These are phyloP conservation scores for Phylloscopus whistleri DNA, from an alignment of 2,113 vertebrate species.

Conservation along the genomic window DNA sequence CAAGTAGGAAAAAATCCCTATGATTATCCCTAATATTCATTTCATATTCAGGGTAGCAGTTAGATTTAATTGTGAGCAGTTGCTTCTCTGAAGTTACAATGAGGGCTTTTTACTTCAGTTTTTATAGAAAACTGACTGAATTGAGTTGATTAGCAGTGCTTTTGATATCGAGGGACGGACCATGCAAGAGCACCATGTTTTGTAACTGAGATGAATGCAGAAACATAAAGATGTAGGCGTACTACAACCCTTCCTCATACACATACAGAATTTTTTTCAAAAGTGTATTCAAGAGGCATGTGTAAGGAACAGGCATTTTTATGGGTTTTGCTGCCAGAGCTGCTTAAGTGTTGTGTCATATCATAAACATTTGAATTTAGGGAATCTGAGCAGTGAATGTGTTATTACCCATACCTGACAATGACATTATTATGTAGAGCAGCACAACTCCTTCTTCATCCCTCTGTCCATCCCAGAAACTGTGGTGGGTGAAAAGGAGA, in stretches of 20 bases:
- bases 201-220: slow-evolving; percentile 45
- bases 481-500: not conserved
- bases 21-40: slow-evolving; percentile 68
- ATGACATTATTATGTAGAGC: not conserved
- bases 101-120: slow-evolving; percentile 57
- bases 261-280: not conserved
- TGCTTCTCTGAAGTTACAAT: slow-evolving; percentile 64
- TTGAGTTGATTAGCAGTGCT: slow-evolving; percentile 65
- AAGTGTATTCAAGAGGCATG: not conserved
- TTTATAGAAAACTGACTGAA: slow-evolving; percentile 60
- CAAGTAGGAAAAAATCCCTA: slow-evolving; percentile 33
- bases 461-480: not conserved
- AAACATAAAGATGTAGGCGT: not conserved
- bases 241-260: not conserved
- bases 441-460: not conserved
- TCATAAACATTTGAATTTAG: not conserved
- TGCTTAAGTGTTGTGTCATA: not conserved
- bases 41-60: slow-evolving; percentile 63
- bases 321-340: not conserved
- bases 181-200: not conserved
- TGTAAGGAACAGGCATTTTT: not conserved
- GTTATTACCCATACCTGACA: not conserved
- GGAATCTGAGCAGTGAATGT: not conserved
- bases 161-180: slow-evolving; percentile 37
- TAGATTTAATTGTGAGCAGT: slow-evolving; percentile 67